Evolutionary conservation across 1,140 invertebrate species (phyloP), one percentile per base, ranked within the genome.

Genomic region (Drosophila subpulchrella): DNA sequence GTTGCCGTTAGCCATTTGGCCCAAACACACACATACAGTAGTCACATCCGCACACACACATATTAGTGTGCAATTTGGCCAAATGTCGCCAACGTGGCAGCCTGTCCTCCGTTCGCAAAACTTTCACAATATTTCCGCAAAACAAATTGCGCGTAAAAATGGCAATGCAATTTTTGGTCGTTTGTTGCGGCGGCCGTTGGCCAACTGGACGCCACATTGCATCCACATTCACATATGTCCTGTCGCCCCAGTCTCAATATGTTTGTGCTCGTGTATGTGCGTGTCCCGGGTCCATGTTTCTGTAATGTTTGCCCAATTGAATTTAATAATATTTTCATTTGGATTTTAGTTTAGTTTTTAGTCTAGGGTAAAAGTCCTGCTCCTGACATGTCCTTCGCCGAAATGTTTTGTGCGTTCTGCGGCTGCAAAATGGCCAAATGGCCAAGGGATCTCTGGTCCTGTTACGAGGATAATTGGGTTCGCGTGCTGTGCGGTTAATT

Each of bases 261-360:
- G 24, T 50, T 51, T 38, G 57, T 67, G 50, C 36, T 27, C 27
- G 27, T 27, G 44, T 30, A 54, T 47, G 30, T 41, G 42, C 48
- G 73, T 42, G 73, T 50, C 57, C 34, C 50, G 75, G 56, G 56
- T 58, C 47, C 75, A 79, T 88, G 82, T 75, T 80, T 76, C 80
- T 83, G 84, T 89, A 88, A 88, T 88, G 79, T 89, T 88, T 88
- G 84, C 80, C 82, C 83, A 89, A 88, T 88, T 88, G 83, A 88
- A 88, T 88, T 89, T 88, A 88, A 88, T 89, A 88, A 88, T 88
- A 88, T 88, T 88, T 88, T 88, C 84, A 89, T 88, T 88, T 89
- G 80, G 83, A 88, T 84, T 88, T 88, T 77, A 83, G 84, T 88
- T 88, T 84, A 83, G 84, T 83, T 88, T 89, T 70, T 60, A 83